Percentiles rank a stretch among this genome's conserved stretches.
phyloP scores from a whole-genome alignment of 1,140 invertebrate genomes.

The Heterodera schachtii region DNA sequence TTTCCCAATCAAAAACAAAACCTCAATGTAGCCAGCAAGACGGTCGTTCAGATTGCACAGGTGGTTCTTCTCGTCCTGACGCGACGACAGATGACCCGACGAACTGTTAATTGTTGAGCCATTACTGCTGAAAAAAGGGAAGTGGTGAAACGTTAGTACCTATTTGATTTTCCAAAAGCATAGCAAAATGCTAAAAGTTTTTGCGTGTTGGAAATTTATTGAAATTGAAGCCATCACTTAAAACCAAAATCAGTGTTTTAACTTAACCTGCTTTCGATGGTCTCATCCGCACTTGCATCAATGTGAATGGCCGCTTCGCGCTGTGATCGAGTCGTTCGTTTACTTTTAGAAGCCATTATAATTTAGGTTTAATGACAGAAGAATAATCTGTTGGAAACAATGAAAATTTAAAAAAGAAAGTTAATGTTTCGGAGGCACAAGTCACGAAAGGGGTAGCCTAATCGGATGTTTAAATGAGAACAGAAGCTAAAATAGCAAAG shows the following conservation, averaged over 20 bases:
- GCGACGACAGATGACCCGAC: conserved; percentile 23
- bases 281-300: conserved; percentile 34
- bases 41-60: conserved; percentile 53
- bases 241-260: too few relatives aligned
- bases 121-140: conserved; percentile 6
- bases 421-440: too few relatives aligned
- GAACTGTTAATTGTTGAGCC: conserved; percentile 14
- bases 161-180: too few relatives aligned
- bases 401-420: too few relatives aligned
- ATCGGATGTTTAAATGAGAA: too few relatives aligned
- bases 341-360: conserved; percentile 24
- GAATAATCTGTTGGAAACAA: neutral
- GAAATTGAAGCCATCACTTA: too few relatives aligned
- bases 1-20: neutral
- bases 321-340: conserved; percentile 9
- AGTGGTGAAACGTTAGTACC: too few relatives aligned
- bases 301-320: conserved; percentile 25
- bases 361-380: neutral
- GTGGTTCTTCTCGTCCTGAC: conserved; percentile 48
- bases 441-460: too few relatives aligned
- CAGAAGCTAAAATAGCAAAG: too few relatives aligned
- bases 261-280: conserved; percentile 20
- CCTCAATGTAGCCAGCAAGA: conserved; percentile 52
- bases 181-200: neutral
- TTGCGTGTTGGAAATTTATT: too few relatives aligned